Conservation (phyloP, 2,113 vertebrate species). For the Collichthys lucidus region DNA sequence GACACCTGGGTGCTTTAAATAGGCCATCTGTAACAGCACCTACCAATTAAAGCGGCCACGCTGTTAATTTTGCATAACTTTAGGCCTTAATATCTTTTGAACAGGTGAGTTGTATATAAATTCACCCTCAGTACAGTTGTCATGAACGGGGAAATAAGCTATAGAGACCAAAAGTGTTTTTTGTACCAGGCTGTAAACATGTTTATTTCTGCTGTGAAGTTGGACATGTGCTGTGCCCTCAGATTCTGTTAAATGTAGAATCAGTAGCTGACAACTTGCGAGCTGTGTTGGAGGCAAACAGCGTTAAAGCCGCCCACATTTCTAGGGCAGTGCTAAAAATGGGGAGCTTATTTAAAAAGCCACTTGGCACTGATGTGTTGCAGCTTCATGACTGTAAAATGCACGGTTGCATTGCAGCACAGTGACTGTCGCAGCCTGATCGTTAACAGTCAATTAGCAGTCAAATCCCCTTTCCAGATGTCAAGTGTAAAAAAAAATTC, state of each 20-base stretch:
- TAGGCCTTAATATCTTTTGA: no score
- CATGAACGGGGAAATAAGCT: no score
- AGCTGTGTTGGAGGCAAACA: neutral
- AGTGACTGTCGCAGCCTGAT: neutral
- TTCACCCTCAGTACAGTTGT: no score
- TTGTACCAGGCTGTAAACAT: no score
- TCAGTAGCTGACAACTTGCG: neutral
- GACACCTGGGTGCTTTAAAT: no score
- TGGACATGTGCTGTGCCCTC: neutral
- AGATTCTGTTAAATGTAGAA: neutral
- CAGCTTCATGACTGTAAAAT: neutral
- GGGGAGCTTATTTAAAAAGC: conserved; percentile 1
- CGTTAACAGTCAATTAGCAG: neutral
- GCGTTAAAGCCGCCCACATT: conserved; percentile 9
- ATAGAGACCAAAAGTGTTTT: no score
- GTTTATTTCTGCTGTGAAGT: no score
- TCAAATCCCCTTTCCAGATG: neutral
- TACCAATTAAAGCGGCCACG: no score
- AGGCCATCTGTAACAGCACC: no score
- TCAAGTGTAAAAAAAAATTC: neutral
- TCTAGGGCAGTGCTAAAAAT: conserved; percentile 34
- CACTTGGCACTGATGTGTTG: neutral
- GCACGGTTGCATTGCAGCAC: neutral
- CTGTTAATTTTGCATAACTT: no score
- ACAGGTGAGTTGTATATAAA: no score